These are phyloP conservation scores for Glaucomys volans DNA, from an alignment of 2,113 vertebrate genomes.

Conservation along the genomic window DNA sequence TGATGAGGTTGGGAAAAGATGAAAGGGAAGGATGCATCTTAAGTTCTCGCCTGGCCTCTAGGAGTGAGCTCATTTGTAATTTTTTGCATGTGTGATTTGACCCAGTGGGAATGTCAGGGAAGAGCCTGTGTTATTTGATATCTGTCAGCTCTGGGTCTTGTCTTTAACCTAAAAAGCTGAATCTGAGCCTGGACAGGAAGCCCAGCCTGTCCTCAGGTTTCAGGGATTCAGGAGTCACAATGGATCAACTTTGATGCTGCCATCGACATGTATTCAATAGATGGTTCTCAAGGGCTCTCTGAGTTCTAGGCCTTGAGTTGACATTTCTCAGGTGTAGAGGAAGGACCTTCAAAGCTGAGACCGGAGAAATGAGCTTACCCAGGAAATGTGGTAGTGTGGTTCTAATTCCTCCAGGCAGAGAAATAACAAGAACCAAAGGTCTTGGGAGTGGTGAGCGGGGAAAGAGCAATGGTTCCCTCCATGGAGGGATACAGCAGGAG, in stretches of 20 bases:
- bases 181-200: background rate
- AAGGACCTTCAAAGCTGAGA: background rate
- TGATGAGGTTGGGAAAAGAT: background rate
- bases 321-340: background rate
- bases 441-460: background rate
- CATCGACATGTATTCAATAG: background rate
- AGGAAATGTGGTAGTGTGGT: background rate
- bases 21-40: background rate
- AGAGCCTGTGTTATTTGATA: background rate
- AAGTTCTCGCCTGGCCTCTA: background rate
- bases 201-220: background rate
- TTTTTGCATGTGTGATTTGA: background rate
- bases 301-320: background rate
- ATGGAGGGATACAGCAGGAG: background rate
- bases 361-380: background rate
- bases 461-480: background rate
- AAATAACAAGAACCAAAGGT: background rate
- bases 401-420: background rate
- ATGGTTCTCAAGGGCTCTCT: background rate
- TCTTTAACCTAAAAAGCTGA: background rate
- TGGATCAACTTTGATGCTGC: background rate
- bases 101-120: background rate
- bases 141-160: background rate
- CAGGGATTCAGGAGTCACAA: background rate
- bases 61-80: background rate